These are phyloP conservation scores for Caenorhabditis latens DNA, from an alignment of 1,140 invertebrate species.

Conservation along the genomic window DNA sequence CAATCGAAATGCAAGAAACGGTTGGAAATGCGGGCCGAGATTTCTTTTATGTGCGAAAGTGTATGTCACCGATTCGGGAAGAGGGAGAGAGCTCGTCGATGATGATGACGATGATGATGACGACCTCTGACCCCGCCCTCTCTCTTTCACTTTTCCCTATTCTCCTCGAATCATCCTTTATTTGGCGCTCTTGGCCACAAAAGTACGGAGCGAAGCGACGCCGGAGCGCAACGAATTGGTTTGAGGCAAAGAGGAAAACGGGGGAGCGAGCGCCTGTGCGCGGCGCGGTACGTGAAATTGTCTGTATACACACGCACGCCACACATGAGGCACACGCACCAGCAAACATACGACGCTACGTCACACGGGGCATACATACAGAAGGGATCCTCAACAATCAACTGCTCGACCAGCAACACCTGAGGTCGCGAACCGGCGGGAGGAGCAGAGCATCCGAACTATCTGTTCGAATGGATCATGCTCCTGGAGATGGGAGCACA, in stretches of 20 bases:
- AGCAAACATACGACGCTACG: slow-evolving; percentile 48
- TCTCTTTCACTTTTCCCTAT: too few species aligned
- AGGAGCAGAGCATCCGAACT: neutral
- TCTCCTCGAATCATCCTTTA: slow-evolving; percentile 32
- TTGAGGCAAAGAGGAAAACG: neutral
- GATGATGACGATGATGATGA: neutral
- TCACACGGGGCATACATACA: slow-evolving; percentile 47
- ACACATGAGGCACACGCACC: slow-evolving; percentile 54
- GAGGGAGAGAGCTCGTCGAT: too few species aligned
- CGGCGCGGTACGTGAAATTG: slow-evolving; percentile 55
- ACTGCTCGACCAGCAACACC: slow-evolving; percentile 37
- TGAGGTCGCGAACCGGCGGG: slow-evolving; percentile 54
- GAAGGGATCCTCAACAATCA: slow-evolving; percentile 38
- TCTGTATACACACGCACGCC: slow-evolving; percentile 53
- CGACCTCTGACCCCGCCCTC: slow-evolving; percentile 13
- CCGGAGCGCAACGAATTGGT: neutral
- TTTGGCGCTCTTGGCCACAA: slow-evolving; percentile 31
- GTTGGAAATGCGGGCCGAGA: neutral
- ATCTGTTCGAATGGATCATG: neutral
- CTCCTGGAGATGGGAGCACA: slow-evolving; percentile 27
- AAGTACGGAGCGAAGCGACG: slow-evolving; percentile 11
- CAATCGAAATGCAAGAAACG: slow-evolving; percentile 52
- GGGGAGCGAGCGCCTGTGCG: slow-evolving; percentile 47
- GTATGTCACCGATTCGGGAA: neutral
- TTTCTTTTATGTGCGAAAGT: slow-evolving; percentile 36